Evolutionary conservation across 2,113 vertebrate genomes (phyloP).

Genomic region (Sardina pilchardus): DNA sequence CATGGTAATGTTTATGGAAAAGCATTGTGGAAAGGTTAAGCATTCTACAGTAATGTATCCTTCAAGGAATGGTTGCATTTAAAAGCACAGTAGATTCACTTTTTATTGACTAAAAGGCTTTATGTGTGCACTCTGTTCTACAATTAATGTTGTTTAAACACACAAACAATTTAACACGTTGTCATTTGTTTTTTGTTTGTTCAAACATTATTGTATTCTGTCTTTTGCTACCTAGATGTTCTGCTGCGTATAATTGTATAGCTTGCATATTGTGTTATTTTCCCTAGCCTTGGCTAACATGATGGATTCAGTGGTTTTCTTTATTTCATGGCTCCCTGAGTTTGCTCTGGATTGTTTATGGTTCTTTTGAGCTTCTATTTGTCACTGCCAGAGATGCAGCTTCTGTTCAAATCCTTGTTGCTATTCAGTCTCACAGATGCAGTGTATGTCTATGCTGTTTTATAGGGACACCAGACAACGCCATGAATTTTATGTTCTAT

Average conservation of each 20-base stretch:
- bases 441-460: background rate
- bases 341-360: slow-evolving; percentile 8
- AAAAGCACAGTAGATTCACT: background rate
- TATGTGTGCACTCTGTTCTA: background rate
- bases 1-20: background rate
- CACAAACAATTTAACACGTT: background rate
- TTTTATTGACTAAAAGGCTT: background rate
- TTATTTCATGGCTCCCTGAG: slow-evolving; percentile 1
- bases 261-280: slow-evolving; percentile 8
- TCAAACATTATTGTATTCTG: background rate
- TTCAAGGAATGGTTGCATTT: background rate
- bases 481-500: background rate
- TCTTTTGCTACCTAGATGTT: background rate
- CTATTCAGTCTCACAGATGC: background rate
- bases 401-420: background rate
- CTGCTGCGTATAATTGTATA: background rate
- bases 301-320: slow-evolving; percentile 13
- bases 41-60: background rate
- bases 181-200: background rate
- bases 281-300: background rate
- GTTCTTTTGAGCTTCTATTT: background rate
- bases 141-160: background rate
- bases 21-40: background rate
- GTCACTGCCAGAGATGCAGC: slow-evolving; percentile 15
- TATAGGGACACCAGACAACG: background rate